Evolutionary conservation across 37 sponge, comb jelly and placozoan species (phyloP), one percentile per base, ranked within the genome.

Genomic region (Oscarella lobularis): DNA sequence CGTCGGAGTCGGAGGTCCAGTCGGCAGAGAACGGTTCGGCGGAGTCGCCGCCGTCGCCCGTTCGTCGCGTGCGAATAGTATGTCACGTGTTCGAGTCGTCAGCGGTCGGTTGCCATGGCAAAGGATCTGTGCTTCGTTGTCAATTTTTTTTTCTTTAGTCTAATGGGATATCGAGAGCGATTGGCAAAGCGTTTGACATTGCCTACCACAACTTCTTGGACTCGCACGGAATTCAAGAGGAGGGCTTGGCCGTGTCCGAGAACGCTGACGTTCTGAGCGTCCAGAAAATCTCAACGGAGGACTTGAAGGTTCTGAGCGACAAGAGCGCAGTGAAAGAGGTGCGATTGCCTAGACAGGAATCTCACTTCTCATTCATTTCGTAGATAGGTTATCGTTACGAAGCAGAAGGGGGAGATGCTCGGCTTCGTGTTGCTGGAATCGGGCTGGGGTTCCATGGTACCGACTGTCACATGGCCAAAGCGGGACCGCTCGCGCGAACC

Each of bases 391-490:
- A 72, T 75, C 5, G 20, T 95, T 31, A 77, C 77, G 66, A 95
- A 95, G 75, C 81, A 80, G 74, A 83, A 81, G 70, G 84, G 84
- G 35, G 94, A 93, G 37, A 75, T 77, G 2, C 40, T 98, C 66
- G 99, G 99, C 0, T 33, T 98, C 4, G 86, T 90, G 87, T 74
- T 98, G 29, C 87, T 93, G 66, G 90, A 89, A 41, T 87, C 99
- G 31, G 99, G 99, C 32, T 88, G 84, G 68, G 99, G 99, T 2
- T 91, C 92, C n/a, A 82, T 89, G 67, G 83, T 98, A n/a, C 99
- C 99, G 14, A 75, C 95, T 3, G 81, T 6, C 83, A 86, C 72
- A 69, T 98, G 78, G 86, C 75, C 40, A 90, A 91, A 79, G 86
- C 82, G 2, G 95, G 95, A 4, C 74, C 89, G 1, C 92, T 88